Evolutionary conservation across 2,888 invertebrate species (phyloP), one percentile per base, ranked within the genome.

Genomic region (Leptopilina syphax): DNA sequence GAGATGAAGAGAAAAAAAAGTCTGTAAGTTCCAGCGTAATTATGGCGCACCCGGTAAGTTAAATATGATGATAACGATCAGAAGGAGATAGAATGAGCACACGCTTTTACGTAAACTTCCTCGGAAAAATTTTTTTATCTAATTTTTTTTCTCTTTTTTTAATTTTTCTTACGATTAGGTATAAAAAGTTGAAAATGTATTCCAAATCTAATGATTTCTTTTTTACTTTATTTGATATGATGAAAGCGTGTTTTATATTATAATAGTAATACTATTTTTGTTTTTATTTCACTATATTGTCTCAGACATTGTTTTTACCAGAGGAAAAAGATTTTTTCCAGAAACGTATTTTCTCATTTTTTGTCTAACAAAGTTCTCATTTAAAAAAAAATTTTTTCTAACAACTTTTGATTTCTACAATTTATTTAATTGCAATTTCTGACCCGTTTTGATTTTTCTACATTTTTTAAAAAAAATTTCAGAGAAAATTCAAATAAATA

Each of bases 1-100:
- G 34, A 34, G 34, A 34, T 34, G 34, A 34, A 34, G 9, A n/a
- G 24, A 73, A 73, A 57, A 18, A 34, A 54, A 73, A 73, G 73
- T 60, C 57, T 57, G 12, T 68, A 73, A 73, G 57, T 73, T 73
- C 57, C 18, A n/a, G 34, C 34, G 73, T 60, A 73, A 73, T 73
- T 73, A 73, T 13, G 41, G 57, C 41, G 73, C 73, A 60, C 13
- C 73, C 73, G 73, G 34, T 73, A 73, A 73, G 57, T 73, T 73
- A 57, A 73, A 73, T 73, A 73, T 73, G 57, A 73, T 73, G 73
- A 73, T 73, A 73, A 73, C 73, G 57, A 73, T 73, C 73, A 54
- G 9, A 34, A 73, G 41, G 41, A 73, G 73, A 73, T 73, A 73
- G 73, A 57, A 73, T 73, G 54, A 57, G 73, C 73, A 73, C 18